phyloP scores from a whole-genome alignment of 2,888 invertebrate species.

The Endomychus coccineus region DNA sequence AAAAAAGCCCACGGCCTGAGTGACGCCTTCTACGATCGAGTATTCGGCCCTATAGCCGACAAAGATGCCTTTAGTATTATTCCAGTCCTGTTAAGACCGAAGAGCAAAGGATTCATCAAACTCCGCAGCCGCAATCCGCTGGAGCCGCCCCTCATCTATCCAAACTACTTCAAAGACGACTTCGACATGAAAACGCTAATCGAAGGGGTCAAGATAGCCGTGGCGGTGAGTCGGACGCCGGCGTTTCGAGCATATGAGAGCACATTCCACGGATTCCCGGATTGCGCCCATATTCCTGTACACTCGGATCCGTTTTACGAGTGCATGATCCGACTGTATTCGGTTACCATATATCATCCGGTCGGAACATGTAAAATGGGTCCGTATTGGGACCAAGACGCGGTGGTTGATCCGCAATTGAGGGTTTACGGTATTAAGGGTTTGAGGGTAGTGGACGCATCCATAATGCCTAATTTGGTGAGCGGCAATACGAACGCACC shows the following conservation, averaged over 20 bases:
- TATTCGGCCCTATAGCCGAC: slow-evolving; percentile 67
- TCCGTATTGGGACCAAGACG: slow-evolving; percentile 74
- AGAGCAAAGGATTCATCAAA: slow-evolving; percentile 74
- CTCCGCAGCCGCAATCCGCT: slow-evolving; percentile 77
- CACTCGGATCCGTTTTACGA: slow-evolving; percentile 78
- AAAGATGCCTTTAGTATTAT: slow-evolving; percentile 78
- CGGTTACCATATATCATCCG: slow-evolving; percentile 79
- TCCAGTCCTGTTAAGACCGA: slow-evolving; percentile 77
- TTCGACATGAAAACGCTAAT: slow-evolving; percentile 71
- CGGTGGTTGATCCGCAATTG: slow-evolving; percentile 74
- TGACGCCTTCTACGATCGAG: slow-evolving; percentile 64
- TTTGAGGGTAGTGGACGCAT: slow-evolving; percentile 74
- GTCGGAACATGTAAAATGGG: slow-evolving; percentile 83
- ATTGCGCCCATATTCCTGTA: slow-evolving; percentile 59
- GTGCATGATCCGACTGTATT: slow-evolving; percentile 78
- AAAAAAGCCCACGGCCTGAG: slow-evolving; percentile 72
- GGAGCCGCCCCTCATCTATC: slow-evolving; percentile 83
- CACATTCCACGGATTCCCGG: slow-evolving; percentile 67
- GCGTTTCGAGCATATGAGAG: slow-evolving; percentile 71
- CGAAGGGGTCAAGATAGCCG: slow-evolving; percentile 78
- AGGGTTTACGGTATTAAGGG: slow-evolving; percentile 74
- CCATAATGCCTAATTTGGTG: slow-evolving; percentile 79
- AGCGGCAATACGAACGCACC: slow-evolving; percentile 85
- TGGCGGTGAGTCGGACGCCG: slow-evolving; percentile 71
- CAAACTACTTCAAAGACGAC: slow-evolving; percentile 81